phyloP scores from a whole-genome alignment of 2,888 invertebrate genomes.

The Allygus modestus region DNA sequence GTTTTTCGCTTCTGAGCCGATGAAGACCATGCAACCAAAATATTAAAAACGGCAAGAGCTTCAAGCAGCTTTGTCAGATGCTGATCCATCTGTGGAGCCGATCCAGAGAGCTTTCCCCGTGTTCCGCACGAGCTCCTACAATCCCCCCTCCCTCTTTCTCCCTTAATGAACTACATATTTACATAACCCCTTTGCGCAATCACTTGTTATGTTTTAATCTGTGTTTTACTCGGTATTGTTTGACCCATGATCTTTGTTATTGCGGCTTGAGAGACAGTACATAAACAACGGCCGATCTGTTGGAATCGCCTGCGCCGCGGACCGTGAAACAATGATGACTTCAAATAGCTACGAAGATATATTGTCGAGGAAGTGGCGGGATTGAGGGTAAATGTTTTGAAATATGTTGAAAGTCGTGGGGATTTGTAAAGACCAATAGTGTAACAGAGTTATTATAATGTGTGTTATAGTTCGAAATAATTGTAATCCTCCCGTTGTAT shows the following conservation, averaged over 20 bases:
- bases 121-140: constrained; percentile 14
- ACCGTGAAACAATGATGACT: constrained; percentile 43
- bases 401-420: neutral
- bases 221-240: constrained; percentile 40
- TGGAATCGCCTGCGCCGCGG: neutral
- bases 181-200: constrained; percentile 34
- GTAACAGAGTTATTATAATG: too few relatives aligned
- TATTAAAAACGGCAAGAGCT: neutral
- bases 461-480: too few relatives aligned
- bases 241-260: constrained; percentile 39
- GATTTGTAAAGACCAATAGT: too few relatives aligned
- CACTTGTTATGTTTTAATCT: constrained; percentile 43
- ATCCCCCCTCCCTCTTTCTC: neutral
- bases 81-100: neutral
- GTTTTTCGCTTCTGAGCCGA: too few relatives aligned
- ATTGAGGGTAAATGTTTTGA: neutral
- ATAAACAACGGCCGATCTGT: constrained; percentile 25
- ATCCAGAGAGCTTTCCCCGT: constrained; percentile 9
- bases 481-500: too few relatives aligned
- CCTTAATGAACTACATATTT: constrained; percentile 42
- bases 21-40: too few relatives aligned
- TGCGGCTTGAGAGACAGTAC: constrained; percentile 30
- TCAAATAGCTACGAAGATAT: constrained; percentile 23
- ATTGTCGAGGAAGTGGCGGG: constrained; percentile 5
- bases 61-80: neutral